phyloP scores from a whole-genome alignment of 92 coral and sea anemone genomes.

The Palythoa heliodiscus region DNA sequence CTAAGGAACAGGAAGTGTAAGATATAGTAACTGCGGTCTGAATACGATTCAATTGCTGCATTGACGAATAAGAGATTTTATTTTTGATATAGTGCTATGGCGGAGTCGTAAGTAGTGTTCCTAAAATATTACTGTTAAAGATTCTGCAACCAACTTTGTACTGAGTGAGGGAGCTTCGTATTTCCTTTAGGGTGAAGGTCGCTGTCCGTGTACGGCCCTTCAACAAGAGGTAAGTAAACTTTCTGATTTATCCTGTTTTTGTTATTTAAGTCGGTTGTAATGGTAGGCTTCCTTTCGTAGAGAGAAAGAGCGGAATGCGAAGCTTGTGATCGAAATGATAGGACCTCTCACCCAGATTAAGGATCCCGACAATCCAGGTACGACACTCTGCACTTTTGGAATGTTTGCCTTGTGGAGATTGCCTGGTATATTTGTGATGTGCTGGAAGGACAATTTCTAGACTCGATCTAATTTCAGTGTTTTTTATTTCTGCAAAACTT shows the following conservation, averaged over 20 bases:
- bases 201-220: conserved; percentile 99
- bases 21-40: conserved; percentile 15
- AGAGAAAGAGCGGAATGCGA: conserved; percentile 91
- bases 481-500: conserved; percentile 3
- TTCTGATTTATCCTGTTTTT: not conserved
- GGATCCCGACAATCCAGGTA: conserved; percentile 92
- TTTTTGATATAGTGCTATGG: conserved; percentile 43
- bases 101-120: conserved; percentile 82
- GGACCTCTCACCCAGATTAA: conserved; percentile 89
- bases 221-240: conserved; percentile 81
- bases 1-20: conserved; percentile 39
- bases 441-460: conserved; percentile 5
- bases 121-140: not conserved
- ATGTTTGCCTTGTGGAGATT: conserved; percentile 63
- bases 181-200: conserved; percentile 87
- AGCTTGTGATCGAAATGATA: conserved; percentile 83
- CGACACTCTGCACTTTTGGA: conserved; percentile 69
- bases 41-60: not conserved
- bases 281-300: conserved; percentile 44
- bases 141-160: not conserved
- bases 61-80: not conserved
- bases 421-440: conserved; percentile 11
- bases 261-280: not conserved
- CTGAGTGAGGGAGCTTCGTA: not conserved
- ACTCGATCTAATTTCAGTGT: not conserved